Conservation (phyloP, 2,888 invertebrate genomes). For the Agriopis marginaria region DNA sequence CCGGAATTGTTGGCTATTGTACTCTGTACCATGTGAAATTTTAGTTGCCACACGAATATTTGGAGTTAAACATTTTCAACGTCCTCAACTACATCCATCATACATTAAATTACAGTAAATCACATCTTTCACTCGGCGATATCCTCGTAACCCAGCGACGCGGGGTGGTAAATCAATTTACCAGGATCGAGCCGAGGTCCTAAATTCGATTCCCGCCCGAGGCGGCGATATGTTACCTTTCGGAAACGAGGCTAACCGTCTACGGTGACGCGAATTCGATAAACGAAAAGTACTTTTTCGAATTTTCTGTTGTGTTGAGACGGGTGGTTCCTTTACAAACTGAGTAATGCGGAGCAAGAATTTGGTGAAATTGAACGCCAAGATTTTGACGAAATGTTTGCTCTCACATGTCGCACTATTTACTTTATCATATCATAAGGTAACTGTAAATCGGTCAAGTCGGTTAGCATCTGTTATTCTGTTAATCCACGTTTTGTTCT, state of each 20-base stretch:
- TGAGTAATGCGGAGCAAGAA: not conserved
- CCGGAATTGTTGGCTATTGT: not conserved
- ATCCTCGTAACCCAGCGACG: slow-evolving; percentile 60
- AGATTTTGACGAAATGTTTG: too few relatives aligned
- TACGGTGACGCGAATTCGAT: slow-evolving; percentile 72
- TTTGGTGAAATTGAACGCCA: too few relatives aligned
- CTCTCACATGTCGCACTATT: too few relatives aligned
- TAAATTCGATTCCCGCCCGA: slow-evolving; percentile 79
- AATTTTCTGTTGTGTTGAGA: slow-evolving; percentile 37
- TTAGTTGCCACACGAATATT: slow-evolving; percentile 11
- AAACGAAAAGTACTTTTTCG: slow-evolving; percentile 64
- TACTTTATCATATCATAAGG: too few relatives aligned
- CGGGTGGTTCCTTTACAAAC: slow-evolving; percentile 11
- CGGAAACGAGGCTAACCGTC: slow-evolving; percentile 69
- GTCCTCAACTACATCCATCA: slow-evolving; percentile 39
- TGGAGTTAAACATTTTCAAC: slow-evolving; percentile 37
- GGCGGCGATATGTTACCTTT: slow-evolving; percentile 68
- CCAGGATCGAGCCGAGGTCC: slow-evolving; percentile 70
- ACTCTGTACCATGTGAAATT: not conserved
- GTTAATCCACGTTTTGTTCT: slow-evolving; percentile 14
- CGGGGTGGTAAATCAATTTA: slow-evolving; percentile 81
- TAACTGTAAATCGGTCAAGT: not conserved
- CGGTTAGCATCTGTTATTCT: slow-evolving; percentile 12
- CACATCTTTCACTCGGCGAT: slow-evolving; percentile 58
- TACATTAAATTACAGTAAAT: slow-evolving; percentile 50